Base-by-base conservation (phyloP, 1,140 invertebrate species). In the Wasmannia auropunctata region DNA sequence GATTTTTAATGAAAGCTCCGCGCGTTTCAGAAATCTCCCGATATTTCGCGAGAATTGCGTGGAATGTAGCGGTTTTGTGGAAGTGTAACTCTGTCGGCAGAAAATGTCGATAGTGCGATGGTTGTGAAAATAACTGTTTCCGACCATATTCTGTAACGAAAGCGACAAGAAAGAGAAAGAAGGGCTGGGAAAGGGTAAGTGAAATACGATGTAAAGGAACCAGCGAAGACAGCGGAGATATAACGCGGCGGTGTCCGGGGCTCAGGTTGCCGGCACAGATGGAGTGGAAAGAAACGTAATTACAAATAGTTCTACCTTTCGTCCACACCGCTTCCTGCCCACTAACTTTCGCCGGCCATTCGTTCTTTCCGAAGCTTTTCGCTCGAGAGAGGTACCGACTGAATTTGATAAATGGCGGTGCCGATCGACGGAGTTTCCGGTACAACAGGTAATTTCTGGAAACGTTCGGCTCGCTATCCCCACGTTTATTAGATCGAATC, bases 241-340 rank as follows among this genome's bases (percentile, higher is more conserved):
- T 58, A 81, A 81, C 25, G 25, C 14, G 37, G 34, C 14, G 16
- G 19, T 34, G 16, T 16, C 16, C 79, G 16, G 7, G 22, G 46
- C 58, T 34, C 40, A 77, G 77, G 28, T 67, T 22, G 58, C 54
- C 40, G 34, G 74, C 69, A 74, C 80, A 74, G 85, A 86, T 91
- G 75, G 77, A 87, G 85, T 76, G 77, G 90, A 91, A 91, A 91
- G 89, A 91, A 91, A 91, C 49, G 87, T 87, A 91, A 91, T 91
- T 91, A 91, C 87, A 91, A 91, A 87, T 89, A 80, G 86, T 90
- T 91, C 69, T 77, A 90, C 74, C 79, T 90, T 88, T 91, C 89
- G 74, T 51, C 80, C 62, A 51, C 56, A 14, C 46, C 58, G 16
- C 34, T 31, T 72, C 37, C 40, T 56, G 14, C 72, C 31, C 56